phyloP scores from a whole-genome alignment of 2,113 vertebrate genomes.

The Copsychus sechellarum region DNA sequence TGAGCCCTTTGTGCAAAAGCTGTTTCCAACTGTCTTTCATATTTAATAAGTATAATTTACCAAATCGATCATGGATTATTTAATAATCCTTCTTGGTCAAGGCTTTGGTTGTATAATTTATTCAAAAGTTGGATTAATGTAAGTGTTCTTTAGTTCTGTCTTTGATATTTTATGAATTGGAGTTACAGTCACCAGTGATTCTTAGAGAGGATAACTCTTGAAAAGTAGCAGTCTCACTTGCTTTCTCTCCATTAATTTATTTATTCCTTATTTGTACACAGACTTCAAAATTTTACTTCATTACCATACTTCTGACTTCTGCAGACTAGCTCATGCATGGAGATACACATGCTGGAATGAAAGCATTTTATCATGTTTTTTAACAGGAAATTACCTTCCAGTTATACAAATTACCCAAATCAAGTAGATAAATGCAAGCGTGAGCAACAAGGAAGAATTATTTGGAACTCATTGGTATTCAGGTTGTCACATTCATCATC shows the following conservation, averaged over 20 bases:
- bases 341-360: slow-evolving; percentile 17
- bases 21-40: neutral
- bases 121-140: neutral
- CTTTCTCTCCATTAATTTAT: neutral
- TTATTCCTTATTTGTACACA: neutral
- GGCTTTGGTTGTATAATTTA: neutral
- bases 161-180: neutral
- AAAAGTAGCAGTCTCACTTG: neutral
- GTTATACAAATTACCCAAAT: slow-evolving; percentile 70
- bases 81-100: neutral
- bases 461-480: slow-evolving; percentile 49
- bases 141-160: neutral
- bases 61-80: neutral
- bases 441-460: slow-evolving; percentile 44
- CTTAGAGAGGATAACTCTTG: neutral
- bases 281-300: neutral
- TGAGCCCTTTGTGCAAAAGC: neutral
- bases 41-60: neutral
- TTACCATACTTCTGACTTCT: neutral
- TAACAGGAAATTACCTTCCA: slow-evolving; percentile 65
- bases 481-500: slow-evolving; percentile 46
- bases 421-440: slow-evolving; percentile 61
- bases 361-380: slow-evolving; percentile 54
- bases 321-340: neutral
- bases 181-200: neutral